Conservation (phyloP, 2,888 invertebrate species). For the Pammene aurita region DNA sequence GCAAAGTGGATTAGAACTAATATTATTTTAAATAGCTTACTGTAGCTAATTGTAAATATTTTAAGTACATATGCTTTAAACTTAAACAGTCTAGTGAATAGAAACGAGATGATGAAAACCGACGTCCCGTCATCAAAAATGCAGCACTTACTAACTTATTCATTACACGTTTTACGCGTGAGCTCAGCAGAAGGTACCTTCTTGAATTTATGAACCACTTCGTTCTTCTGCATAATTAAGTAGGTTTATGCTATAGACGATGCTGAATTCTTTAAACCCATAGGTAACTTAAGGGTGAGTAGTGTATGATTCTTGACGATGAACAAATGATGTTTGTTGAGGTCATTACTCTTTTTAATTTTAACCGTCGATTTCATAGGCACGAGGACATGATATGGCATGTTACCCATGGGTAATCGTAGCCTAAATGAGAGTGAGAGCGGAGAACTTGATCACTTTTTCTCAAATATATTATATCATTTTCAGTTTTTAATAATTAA, state of each 20-base stretch:
- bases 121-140: slow-evolving; percentile 26
- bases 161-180: slow-evolving; percentile 37
- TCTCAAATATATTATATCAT: too few relatives aligned
- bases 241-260: slow-evolving; percentile 29
- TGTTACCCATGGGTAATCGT: too few relatives aligned
- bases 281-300: neutral
- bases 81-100: neutral
- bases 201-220: slow-evolving; percentile 40
- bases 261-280: slow-evolving; percentile 29
- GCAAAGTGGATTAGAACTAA: too few relatives aligned
- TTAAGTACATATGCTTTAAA: too few relatives aligned
- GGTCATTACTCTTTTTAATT: too few relatives aligned
- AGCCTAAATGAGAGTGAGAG: too few relatives aligned
- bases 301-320: neutral
- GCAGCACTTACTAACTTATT: slow-evolving; percentile 27
- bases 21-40: too few relatives aligned
- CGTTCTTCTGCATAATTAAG: slow-evolving; percentile 34
- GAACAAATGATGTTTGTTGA: neutral
- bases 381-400: too few relatives aligned
- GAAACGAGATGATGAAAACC: neutral
- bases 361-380: too few relatives aligned
- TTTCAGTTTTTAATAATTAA: too few relatives aligned
- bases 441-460: too few relatives aligned
- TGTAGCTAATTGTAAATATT: too few relatives aligned
- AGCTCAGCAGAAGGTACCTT: slow-evolving; percentile 34